Conservation (phyloP, 2,797 vertebrate species). For the Sciurus vulgaris region DNA sequence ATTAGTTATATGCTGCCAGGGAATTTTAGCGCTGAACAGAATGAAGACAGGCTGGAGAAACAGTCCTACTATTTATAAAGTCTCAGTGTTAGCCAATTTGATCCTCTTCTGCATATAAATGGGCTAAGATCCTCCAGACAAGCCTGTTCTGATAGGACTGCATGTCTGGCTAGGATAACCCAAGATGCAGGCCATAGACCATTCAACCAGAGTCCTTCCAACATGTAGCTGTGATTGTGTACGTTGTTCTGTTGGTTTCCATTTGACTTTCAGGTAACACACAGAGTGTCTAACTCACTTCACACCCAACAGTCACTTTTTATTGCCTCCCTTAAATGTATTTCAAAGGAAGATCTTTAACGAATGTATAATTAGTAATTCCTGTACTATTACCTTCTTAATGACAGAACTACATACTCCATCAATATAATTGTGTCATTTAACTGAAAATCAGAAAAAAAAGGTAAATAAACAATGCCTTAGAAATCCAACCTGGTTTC, state of each 20-base stretch:
- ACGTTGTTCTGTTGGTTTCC: not conserved
- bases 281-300: not conserved
- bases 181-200: not conserved
- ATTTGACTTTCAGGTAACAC: not conserved
- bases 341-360: not conserved
- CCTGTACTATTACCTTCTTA: not conserved
- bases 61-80: slow-evolving; percentile 72
- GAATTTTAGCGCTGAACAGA: slow-evolving; percentile 69
- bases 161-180: not conserved
- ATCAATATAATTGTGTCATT: not conserved
- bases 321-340: not conserved
- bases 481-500: not conserved
- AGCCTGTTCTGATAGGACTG: not conserved
- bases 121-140: not conserved
- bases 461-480: not conserved
- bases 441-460: not conserved
- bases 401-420: not conserved
- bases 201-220: not conserved
- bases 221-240: not conserved
- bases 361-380: slow-evolving; percentile 7
- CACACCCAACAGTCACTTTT: not conserved
- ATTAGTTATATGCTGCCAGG: slow-evolving; percentile 62
- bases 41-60: slow-evolving; percentile 71
- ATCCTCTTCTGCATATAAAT: slow-evolving; percentile 57
- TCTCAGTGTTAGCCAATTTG: slow-evolving; percentile 38